Conservation (phyloP, 2,113 vertebrate genomes). For the Pyxicephalus adspersus region DNA sequence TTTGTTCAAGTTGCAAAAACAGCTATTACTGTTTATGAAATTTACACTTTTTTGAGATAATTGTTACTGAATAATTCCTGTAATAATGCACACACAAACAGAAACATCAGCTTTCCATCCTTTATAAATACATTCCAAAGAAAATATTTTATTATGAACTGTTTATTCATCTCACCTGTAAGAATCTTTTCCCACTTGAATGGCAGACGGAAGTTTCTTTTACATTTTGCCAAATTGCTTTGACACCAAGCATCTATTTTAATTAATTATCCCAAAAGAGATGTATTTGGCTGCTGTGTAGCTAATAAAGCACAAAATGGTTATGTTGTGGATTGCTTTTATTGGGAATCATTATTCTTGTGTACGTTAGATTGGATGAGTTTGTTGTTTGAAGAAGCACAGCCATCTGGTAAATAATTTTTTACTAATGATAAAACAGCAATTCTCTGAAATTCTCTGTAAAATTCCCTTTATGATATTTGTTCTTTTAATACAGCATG, state of each 20-base stretch:
- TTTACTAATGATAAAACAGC: not conserved
- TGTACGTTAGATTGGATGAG: not conserved
- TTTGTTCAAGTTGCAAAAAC: not conserved
- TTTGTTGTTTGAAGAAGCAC: conserved; percentile 22
- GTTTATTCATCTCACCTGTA: not conserved
- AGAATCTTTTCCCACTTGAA: not conserved
- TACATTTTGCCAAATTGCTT: not conserved
- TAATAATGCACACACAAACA: not conserved
- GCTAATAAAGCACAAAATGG: conserved; percentile 1
- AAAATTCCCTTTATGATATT: not conserved
- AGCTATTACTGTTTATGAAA: not conserved
- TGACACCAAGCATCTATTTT: not conserved
- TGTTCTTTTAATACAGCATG: no score
- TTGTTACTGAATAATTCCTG: not conserved
- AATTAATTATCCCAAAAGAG: not conserved
- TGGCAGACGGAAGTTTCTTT: not conserved
- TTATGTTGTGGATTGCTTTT: not conserved
- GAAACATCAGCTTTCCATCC: not conserved
- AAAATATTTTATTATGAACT: not conserved
- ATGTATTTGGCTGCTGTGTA: not conserved
- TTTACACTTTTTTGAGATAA: not conserved
- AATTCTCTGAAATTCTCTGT: not conserved
- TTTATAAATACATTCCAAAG: no score
- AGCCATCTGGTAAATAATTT: conserved; percentile 25
- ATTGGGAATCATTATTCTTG: not conserved